Evolutionary conservation across 2,797 vertebrate genomes (phyloP).

Genomic region (Pangasius larnaudii): DNA sequence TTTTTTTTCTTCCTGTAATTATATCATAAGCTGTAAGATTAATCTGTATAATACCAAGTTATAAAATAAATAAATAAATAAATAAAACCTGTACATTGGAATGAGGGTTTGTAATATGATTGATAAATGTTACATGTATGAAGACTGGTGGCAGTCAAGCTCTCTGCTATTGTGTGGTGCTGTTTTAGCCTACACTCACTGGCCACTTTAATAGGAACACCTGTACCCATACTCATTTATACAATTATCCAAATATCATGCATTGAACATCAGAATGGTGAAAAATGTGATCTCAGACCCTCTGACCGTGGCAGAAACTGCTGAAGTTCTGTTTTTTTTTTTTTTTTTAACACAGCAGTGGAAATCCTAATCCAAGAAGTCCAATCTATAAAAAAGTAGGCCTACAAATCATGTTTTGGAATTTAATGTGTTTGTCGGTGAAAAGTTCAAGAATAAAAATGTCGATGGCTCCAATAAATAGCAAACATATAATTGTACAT

Average conservation of each 20-base stretch:
- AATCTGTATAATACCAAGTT: constrained; percentile 78
- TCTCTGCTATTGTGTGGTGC: background rate
- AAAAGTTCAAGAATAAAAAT: background rate
- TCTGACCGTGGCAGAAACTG: background rate
- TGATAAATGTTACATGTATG: background rate
- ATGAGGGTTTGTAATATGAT: background rate
- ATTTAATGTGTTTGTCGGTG: background rate
- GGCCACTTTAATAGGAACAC: constrained; percentile 6
- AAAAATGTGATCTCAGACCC: background rate
- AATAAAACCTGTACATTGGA: constrained; percentile 75
- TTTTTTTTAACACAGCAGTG: background rate
- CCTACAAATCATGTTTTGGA: background rate
- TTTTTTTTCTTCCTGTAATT: constrained; percentile 68
- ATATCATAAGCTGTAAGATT: constrained; percentile 79
- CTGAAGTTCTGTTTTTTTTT: background rate
- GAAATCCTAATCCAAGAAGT: no score
- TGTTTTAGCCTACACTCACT: background rate
- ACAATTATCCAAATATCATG: background rate
- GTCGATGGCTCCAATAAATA: background rate
- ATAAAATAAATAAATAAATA: constrained; percentile 61
- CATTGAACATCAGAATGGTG: background rate
- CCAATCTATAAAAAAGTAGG: background rate
- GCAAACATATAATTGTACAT: background rate
- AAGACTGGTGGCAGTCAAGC: background rate
- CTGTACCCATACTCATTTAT: background rate